Conservation (phyloP, 1,140 invertebrate genomes). For the Drosophila nannoptera region DNA sequence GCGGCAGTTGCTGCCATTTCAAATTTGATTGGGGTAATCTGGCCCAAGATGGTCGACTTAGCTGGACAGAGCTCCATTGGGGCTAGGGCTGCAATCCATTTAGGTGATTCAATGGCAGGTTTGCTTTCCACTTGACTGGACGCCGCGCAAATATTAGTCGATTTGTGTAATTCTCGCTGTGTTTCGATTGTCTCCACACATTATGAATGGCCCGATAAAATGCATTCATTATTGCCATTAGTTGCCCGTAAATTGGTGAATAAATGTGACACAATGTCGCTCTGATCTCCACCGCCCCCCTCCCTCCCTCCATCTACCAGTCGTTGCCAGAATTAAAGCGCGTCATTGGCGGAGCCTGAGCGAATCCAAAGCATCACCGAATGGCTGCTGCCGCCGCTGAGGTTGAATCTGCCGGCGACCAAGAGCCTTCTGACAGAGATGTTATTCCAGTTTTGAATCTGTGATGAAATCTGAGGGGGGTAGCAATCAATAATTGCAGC, state of each 20-base stretch:
- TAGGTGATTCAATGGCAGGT: slow-evolving; percentile 31
- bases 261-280: slow-evolving; percentile 57
- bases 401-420: neutral
- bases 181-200: slow-evolving; percentile 53
- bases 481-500: slow-evolving; percentile 72
- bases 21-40: slow-evolving; percentile 23
- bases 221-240: slow-evolving; percentile 78
- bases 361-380: slow-evolving; percentile 26
- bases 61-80: neutral
- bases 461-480: slow-evolving; percentile 27
- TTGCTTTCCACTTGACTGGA: slow-evolving; percentile 13
- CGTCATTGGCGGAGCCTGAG: slow-evolving; percentile 44
- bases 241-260: slow-evolving; percentile 74
- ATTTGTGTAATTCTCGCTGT: slow-evolving; percentile 61
- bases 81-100: neutral
- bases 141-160: slow-evolving; percentile 46
- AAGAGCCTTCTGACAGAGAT: slow-evolving; percentile 61
- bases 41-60: slow-evolving; percentile 8
- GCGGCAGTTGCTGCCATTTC: slow-evolving; percentile 37
- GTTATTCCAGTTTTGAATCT: slow-evolving; percentile 77
- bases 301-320: neutral
- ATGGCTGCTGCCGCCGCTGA: neutral
- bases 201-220: slow-evolving; percentile 74
- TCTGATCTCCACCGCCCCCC: slow-evolving; percentile 13
- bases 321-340: slow-evolving; percentile 42